Base-by-base conservation (phyloP, 2,113 vertebrate genomes). In the Triplophysa tibetana region DNA sequence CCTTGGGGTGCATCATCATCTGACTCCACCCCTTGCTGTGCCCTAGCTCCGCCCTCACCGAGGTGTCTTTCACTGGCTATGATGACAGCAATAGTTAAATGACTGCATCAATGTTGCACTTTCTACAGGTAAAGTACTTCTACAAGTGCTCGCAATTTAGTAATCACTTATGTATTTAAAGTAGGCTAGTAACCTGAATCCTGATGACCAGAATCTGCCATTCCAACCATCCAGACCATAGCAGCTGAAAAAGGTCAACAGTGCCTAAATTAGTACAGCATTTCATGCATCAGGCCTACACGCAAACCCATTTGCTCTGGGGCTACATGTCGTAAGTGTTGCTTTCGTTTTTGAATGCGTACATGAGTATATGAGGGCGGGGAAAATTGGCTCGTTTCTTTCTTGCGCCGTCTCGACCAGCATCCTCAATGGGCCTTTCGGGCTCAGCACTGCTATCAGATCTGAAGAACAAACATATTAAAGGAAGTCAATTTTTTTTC, bases 351-450 rank as follows among this genome's bases (percentile, higher is more conserved):
- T 16, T 16, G 10, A 60, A 17, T 24, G 96, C 96, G 95, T 90
- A 99, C 97, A 99, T 4, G 97, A 99, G 87, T 98, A 98, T 86
- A 99, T 99, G 85, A 99, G 92, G 1, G 97, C 97, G 11, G 97
- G 97, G 82, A 99, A 99, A 86, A 99, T 98, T 80, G 97, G 96
- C 84, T 99, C 97, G 2, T 99, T 99, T 62, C 97, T 94, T 72
- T 99, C 97, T 92, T 99, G 97, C 8, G 97, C 97, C 0, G 96
- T 98, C 87, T 99, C 97, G 80, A 99, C 97, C 88, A 99, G 85
- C 96, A 98, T 96, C 81, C 96, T 90, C 78, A 98, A 89, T 0
- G 97, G 97, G 45, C 97, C 97, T 85, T 97, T 98, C 6, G 97
- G 97, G 72, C 93, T 94, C 19, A 99, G 92, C 83, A 99, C 97